phyloP scores from a whole-genome alignment of 92 coral and sea anemone genomes.

The Nematostella vectensis region DNA sequence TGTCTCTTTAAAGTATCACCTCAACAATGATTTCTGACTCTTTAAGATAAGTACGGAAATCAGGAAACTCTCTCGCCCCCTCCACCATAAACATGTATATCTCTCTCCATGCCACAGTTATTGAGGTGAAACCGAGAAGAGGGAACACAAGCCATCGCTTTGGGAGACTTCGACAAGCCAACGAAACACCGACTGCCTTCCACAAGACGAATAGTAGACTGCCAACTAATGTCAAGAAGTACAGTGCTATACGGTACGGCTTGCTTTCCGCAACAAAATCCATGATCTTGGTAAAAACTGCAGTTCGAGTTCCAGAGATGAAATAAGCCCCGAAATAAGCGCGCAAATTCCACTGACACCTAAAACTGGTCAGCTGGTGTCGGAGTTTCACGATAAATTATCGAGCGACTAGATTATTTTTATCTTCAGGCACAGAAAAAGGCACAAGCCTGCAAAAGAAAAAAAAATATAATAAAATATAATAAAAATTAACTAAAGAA shows the following conservation, averaged over 20 bases:
- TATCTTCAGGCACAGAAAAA: too few species aligned
- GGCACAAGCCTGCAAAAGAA: too few species aligned
- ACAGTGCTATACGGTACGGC: conserved; percentile 23
- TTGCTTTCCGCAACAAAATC: conserved; percentile 23
- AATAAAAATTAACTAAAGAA: too few species aligned
- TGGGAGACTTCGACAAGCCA: conserved; percentile 6
- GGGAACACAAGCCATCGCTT: conserved; percentile 23
- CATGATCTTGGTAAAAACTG: conserved; percentile 4
- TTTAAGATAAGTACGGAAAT: conserved; percentile 23
- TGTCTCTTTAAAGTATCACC: too few species aligned
- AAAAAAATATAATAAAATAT: too few species aligned
- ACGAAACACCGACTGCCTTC: conserved; percentile 24
- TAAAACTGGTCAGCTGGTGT: too few species aligned
- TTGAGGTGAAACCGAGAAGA: conserved; percentile 21
- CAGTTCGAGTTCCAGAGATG: too few species aligned
- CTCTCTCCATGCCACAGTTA: conserved; percentile 29
- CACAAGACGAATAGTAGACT: conserved; percentile 31
- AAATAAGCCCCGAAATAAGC: too few species aligned
- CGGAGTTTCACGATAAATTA: too few species aligned
- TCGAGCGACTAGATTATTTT: too few species aligned
- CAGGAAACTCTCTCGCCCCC: conserved; percentile 20
- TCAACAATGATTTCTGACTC: conserved; percentile 25
- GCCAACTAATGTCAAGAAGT: conserved; percentile 24
- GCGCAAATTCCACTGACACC: too few species aligned
- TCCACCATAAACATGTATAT: conserved; percentile 16